A percentile compares a stretch with the other conserved stretches of the same genome.
Evolutionary conservation across 2,888 invertebrate genomes (phyloP).

Genomic region (Bimastos eiseni): DNA sequence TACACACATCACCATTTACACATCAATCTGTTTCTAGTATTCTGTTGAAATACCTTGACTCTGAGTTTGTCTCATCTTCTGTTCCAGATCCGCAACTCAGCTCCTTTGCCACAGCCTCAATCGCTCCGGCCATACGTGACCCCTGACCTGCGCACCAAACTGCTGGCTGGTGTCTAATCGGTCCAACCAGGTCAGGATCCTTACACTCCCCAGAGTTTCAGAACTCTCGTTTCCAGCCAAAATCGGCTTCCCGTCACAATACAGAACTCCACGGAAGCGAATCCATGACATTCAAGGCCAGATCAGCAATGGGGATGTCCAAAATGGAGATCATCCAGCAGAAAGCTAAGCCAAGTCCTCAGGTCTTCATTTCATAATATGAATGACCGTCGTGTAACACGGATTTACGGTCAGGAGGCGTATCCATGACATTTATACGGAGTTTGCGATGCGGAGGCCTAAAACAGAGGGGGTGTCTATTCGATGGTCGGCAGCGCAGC

Average conservation of each 20-base stretch:
- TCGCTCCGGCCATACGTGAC: constrained; percentile 10
- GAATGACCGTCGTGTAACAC: background rate
- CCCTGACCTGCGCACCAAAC: background rate
- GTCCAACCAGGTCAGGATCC: background rate
- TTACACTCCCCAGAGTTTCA: background rate
- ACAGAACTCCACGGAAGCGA: background rate
- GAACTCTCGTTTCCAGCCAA: background rate
- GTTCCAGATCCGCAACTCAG: constrained; percentile 21
- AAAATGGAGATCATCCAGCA: constrained; percentile 3
- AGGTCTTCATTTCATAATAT: background rate
- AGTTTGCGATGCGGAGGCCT: background rate
- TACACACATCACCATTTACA: no score
- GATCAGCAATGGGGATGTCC: background rate
- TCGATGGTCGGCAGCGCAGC: background rate
- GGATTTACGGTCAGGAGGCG: constrained; percentile 13
- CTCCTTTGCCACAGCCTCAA: constrained; percentile 16
- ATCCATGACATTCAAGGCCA: background rate
- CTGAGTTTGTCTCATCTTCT: background rate
- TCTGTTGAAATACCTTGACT: background rate
- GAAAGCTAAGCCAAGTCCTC: background rate
- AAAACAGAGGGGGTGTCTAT: constrained; percentile 13
- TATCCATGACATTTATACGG: background rate
- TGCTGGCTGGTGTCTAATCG: background rate
- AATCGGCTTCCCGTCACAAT: background rate
- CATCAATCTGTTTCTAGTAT: background rate